These are phyloP conservation scores for Anhinga rufa DNA, from an alignment of 2,113 vertebrate species.

Conservation along the genomic window DNA sequence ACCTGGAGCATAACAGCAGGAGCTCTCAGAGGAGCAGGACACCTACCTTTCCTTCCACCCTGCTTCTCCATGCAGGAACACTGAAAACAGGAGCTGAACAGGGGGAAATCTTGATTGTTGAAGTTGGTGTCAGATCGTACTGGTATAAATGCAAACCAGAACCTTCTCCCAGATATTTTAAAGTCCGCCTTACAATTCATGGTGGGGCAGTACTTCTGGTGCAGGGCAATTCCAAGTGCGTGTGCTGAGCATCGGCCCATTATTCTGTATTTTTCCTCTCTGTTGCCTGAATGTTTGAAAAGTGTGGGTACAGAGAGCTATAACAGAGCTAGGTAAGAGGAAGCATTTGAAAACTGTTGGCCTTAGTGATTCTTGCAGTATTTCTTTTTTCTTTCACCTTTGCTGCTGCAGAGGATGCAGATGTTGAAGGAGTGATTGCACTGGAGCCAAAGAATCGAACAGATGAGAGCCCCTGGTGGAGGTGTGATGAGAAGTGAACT, in stretches of 20 bases:
- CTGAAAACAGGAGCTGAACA: background rate
- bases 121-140: background rate
- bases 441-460: background rate
- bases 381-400: background rate
- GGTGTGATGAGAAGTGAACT: background rate
- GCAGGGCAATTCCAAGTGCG: background rate
- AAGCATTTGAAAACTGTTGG: background rate
- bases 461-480: background rate
- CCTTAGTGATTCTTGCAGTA: background rate
- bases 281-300: background rate
- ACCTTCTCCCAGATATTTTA: background rate
- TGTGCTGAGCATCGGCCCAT: background rate
- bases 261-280: background rate
- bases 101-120: background rate
- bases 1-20: background rate
- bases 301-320: rapidly evolving
- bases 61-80: background rate
- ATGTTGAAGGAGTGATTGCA: background rate
- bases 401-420: background rate
- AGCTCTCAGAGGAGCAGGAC: background rate
- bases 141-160: background rate
- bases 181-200: background rate
- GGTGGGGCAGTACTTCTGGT: background rate
- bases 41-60: background rate
- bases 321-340: background rate